Evolutionary conservation across 1,140 invertebrate species (phyloP).

Genomic region (Planococcus citri): DNA sequence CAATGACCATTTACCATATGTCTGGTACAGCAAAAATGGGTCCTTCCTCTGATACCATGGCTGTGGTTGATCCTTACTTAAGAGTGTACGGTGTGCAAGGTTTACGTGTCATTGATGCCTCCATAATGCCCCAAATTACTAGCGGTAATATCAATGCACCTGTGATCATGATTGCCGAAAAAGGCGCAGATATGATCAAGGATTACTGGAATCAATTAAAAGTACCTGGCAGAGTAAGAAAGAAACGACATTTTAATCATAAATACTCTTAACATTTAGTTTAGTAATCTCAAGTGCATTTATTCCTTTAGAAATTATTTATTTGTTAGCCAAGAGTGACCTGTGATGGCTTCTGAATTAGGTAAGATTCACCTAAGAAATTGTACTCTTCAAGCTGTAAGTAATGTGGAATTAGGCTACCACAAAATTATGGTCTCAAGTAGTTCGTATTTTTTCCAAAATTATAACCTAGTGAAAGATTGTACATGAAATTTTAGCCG

Average conservation of each 20-base stretch:
- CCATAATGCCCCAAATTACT: slow-evolving; percentile 66
- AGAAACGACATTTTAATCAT: neutral
- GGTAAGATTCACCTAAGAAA: neutral
- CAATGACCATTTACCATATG: slow-evolving; percentile 76
- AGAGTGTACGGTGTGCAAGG: slow-evolving; percentile 61
- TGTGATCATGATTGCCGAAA: slow-evolving; percentile 86
- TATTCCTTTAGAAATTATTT: neutral
- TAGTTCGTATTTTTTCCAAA: neutral
- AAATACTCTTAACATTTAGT: neutral
- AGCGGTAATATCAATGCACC: slow-evolving; percentile 77
- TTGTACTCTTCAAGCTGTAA: neutral
- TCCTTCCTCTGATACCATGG: slow-evolving; percentile 52
- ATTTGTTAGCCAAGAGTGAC: neutral
- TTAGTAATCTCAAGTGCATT: neutral
- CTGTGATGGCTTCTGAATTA: neutral
- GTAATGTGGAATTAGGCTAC: neutral
- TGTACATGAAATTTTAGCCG: neutral
- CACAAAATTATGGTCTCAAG: neutral
- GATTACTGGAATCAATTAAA: slow-evolving; percentile 44
- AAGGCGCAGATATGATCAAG: slow-evolving; percentile 75
- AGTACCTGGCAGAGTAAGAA: slow-evolving; percentile 31
- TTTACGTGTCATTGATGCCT: slow-evolving; percentile 64
- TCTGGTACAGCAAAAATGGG: slow-evolving; percentile 69
- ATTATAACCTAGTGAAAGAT: neutral
- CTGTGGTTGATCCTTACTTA: slow-evolving; percentile 68